Evolutionary conservation across 1,140 invertebrate genomes (phyloP).

Genomic region (Psilanteris sp.): DNA sequence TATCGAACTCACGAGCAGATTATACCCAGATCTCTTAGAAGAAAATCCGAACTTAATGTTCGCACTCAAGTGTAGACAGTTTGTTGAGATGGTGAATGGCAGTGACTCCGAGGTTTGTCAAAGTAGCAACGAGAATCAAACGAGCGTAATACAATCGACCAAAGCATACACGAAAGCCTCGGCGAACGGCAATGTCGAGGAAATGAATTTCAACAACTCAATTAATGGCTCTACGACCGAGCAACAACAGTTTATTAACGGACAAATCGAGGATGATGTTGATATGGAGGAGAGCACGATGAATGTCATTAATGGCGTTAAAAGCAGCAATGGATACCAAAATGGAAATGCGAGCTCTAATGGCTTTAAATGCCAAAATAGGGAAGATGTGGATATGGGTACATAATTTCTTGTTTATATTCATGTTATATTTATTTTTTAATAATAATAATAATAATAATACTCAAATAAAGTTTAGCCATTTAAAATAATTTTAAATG

Average conservation of each 20-base stretch:
- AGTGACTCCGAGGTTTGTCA: conserved; percentile 86
- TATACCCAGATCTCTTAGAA: conserved; percentile 95
- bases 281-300: conserved; percentile 77
- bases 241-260: conserved; percentile 75
- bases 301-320: conserved; percentile 70
- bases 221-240: conserved; percentile 72
- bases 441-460: no score
- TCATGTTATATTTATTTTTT: no score
- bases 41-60: conserved; percentile 94
- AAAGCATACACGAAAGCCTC: conserved; percentile 82
- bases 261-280: conserved; percentile 77
- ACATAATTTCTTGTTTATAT: no score
- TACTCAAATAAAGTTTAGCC: no score
- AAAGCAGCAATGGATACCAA: conserved; percentile 82
- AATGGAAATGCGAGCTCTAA: conserved; percentile 83
- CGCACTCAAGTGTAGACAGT: conserved; percentile 97
- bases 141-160: conserved; percentile 87
- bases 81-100: conserved; percentile 96
- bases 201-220: conserved; percentile 76
- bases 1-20: conserved; percentile 91
- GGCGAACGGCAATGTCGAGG: conserved; percentile 77
- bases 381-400: conserved; percentile 86
- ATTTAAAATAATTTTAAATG: no score
- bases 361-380: conserved; percentile 77
- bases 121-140: conserved; percentile 81